phyloP scores from a whole-genome alignment of 2,113 vertebrate species.

The Mellivora capensis region DNA sequence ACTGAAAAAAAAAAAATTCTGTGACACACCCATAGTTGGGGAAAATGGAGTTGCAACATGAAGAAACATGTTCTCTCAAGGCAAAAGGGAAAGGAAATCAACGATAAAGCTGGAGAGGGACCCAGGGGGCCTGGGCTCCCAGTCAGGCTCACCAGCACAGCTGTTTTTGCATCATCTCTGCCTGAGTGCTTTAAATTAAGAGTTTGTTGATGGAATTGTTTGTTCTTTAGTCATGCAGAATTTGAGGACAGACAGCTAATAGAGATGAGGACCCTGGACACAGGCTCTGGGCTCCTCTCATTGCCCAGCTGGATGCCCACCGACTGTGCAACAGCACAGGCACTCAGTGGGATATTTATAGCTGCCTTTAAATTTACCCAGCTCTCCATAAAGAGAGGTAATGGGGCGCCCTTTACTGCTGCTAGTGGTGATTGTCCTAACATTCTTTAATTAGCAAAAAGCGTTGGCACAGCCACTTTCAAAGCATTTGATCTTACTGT shows the following conservation, averaged over 20 bases:
- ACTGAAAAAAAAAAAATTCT: neutral
- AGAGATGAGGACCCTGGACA: conserved; percentile 3
- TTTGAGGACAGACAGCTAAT: neutral
- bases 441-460: conserved; percentile 76
- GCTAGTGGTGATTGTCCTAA: conserved; percentile 67
- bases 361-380: conserved; percentile 65
- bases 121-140: neutral
- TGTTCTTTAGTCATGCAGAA: conserved; percentile 17
- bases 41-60: neutral
- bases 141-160: neutral
- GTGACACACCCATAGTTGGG: neutral
- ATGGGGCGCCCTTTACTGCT: conserved; percentile 68
- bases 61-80: neutral
- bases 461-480: conserved; percentile 58
- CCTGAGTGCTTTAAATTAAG: neutral
- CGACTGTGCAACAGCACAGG: neutral
- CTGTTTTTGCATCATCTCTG: neutral
- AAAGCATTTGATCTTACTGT: conserved; percentile 56
- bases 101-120: neutral
- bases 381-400: conserved; percentile 62
- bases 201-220: conserved; percentile 1
- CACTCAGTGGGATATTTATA: conserved; percentile 66
- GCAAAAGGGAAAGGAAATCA: neutral
- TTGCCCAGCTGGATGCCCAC: neutral
- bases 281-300: neutral